These are phyloP conservation scores for Hydrocynus forskahlii DNA, from an alignment of 2,797 vertebrate species.

Conservation along the genomic window DNA sequence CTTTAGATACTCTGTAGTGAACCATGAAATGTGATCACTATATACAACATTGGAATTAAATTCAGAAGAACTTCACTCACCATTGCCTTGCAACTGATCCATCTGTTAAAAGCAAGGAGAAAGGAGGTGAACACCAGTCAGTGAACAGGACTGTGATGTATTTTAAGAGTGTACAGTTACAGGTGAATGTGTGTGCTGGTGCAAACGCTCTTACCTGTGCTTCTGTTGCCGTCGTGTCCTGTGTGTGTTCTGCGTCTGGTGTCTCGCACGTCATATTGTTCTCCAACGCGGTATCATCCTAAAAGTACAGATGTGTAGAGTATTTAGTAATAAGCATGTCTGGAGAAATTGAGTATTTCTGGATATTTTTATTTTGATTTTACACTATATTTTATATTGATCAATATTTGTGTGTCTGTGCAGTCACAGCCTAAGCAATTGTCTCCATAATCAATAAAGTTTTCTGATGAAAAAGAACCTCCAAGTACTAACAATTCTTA, in stretches of 20 bases:
- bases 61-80: constrained; percentile 19
- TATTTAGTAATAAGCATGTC: too few relatives aligned
- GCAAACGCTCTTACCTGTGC: constrained; percentile 34
- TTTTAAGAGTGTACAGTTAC: not conserved
- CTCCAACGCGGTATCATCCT: constrained; percentile 90
- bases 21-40: not conserved
- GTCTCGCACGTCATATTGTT: constrained; percentile 70
- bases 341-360: too few relatives aligned
- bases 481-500: too few relatives aligned
- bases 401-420: too few relatives aligned
- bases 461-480: too few relatives aligned
- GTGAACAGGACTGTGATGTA: not conserved
- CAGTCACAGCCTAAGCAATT: too few relatives aligned
- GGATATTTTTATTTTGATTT: too few relatives aligned
- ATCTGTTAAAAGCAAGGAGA: constrained; percentile 34
- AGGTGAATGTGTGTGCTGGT: constrained; percentile 16
- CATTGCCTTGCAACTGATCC: constrained; percentile 47
- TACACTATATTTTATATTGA: too few relatives aligned
- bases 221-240: constrained; percentile 25
- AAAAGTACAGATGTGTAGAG: not conserved
- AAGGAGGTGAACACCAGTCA: not conserved
- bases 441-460: too few relatives aligned
- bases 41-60: too few relatives aligned
- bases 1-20: not conserved
- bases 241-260: constrained; percentile 7